Percentiles rank a stretch among this genome's conserved stretches.
Conservation (phyloP, 2,797 vertebrate genomes). For the Squalus acanthias region DNA sequence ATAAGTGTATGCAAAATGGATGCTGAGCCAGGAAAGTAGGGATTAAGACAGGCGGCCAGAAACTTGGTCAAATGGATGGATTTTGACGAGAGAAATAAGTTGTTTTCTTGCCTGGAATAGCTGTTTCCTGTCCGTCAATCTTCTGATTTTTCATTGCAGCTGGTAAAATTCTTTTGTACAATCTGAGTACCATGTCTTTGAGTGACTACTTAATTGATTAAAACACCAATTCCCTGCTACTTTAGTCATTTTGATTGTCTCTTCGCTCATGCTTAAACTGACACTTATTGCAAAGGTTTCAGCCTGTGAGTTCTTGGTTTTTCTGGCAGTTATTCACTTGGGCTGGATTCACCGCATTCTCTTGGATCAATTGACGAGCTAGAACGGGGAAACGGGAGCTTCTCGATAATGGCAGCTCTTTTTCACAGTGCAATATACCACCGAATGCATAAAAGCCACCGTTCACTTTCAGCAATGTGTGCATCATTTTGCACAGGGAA, state of each 20-base stretch:
- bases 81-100: not conserved
- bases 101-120: not conserved
- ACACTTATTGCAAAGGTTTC: not conserved
- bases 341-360: not conserved
- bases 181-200: not conserved
- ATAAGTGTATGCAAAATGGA: not conserved
- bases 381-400: not conserved
- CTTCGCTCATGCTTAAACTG: not conserved
- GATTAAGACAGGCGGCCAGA: not conserved
- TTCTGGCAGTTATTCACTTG: not conserved
- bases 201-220: not conserved
- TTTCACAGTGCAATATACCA: too few species aligned
- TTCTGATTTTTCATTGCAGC: not conserved
- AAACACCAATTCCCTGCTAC: not conserved
- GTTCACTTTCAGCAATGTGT: not conserved
- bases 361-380: not conserved
- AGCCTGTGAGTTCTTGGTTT: not conserved
- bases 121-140: not conserved
- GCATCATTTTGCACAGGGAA: not conserved
- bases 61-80: not conserved
- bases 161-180: not conserved
- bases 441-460: not conserved
- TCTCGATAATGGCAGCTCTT: not conserved
- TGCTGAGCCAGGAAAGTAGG: not conserved
- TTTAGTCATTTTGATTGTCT: conserved; percentile 9